Conservation (phyloP, 2,888 invertebrate genomes). For the Lasius fuliginosus region DNA sequence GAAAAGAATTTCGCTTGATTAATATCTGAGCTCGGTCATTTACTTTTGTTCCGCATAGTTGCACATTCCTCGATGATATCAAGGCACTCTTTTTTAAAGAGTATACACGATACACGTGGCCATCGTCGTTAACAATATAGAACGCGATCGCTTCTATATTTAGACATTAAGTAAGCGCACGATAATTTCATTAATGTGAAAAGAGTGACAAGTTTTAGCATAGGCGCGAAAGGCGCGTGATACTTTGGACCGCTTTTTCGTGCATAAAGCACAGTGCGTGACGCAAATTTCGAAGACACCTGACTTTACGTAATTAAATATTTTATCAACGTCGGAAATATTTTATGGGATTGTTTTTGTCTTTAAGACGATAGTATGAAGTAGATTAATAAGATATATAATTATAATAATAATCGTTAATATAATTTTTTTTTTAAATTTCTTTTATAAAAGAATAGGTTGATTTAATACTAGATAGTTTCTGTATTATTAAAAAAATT, state of each 20-base stretch:
- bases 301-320: conserved; percentile 39
- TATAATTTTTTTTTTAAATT: neutral
- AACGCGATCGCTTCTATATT: conserved; percentile 70
- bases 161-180: conserved; percentile 74
- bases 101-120: conserved; percentile 22
- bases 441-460: neutral
- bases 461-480: neutral
- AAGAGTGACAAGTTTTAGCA: conserved; percentile 50
- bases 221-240: conserved; percentile 41
- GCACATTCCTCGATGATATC: conserved; percentile 48
- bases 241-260: conserved; percentile 29
- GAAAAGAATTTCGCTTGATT: neutral
- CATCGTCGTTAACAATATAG: conserved; percentile 39
- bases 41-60: conserved; percentile 40
- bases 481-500: neutral
- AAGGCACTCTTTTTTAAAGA: conserved; percentile 31
- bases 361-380: neutral
- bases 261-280: neutral
- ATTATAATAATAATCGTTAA: neutral
- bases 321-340: neutral
- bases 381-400: conserved; percentile 8
- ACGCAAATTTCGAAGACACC: neutral
- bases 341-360: conserved; percentile 24
- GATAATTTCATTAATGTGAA: conserved; percentile 75
- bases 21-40: conserved; percentile 8